Evolutionary conservation across 2,797 vertebrate genomes (phyloP).

Genomic region (Trachops cirrhosus): DNA sequence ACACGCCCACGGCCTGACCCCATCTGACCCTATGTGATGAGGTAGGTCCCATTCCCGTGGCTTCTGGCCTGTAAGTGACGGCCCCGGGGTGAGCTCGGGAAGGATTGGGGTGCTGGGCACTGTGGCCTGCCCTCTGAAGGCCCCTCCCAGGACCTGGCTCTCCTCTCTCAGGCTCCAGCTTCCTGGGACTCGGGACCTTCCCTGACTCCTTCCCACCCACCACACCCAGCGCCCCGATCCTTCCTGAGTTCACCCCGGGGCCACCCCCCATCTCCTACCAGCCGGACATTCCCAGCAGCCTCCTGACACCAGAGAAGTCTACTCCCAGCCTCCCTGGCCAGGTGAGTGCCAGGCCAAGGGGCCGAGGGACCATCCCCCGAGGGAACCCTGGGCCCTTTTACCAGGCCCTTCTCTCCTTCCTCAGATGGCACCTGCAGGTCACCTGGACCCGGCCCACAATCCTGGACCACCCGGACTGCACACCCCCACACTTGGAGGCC

Average conservation of each 20-base stretch:
- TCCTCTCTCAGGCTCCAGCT: constrained; percentile 86
- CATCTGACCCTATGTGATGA: rapidly evolving
- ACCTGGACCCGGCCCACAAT: constrained; percentile 88
- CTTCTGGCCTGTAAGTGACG: not conserved
- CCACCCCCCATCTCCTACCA: constrained; percentile 89
- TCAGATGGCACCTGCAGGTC: constrained; percentile 87
- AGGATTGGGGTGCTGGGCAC: not conserved
- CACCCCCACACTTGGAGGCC: constrained; percentile 82
- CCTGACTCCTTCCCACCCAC: constrained; percentile 88
- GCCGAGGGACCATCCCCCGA: not conserved
- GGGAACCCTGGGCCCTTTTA: not conserved
- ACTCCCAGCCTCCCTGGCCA: constrained; percentile 85
- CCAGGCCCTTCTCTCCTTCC: not conserved
- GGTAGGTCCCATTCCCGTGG: not conserved
- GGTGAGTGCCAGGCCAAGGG: constrained; percentile 76
- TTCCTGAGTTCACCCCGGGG: constrained; percentile 86
- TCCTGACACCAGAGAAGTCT: constrained; percentile 89
- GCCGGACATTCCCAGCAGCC: constrained; percentile 87
- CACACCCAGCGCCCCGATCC: constrained; percentile 85
- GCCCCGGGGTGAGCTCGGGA: no score
- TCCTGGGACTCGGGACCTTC: constrained; percentile 88
- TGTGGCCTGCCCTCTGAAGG: not conserved
- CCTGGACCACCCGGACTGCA: constrained; percentile 86
- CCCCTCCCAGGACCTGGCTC: not conserved
- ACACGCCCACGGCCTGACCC: not conserved